Conservation (phyloP, 1,140 invertebrate species). For the Drosophila varians region DNA sequence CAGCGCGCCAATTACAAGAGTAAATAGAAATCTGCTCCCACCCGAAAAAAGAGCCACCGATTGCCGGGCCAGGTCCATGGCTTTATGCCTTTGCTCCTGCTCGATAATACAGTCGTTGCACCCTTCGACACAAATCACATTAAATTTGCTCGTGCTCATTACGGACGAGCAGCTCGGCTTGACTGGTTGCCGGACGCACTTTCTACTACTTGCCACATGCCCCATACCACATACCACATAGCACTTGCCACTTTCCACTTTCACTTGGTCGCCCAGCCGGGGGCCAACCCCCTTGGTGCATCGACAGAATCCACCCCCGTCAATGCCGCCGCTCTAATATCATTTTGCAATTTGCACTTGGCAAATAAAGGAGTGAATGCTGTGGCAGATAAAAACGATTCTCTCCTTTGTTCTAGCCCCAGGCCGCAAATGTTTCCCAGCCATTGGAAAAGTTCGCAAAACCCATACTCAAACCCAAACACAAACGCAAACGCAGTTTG, state of each 20-base stretch:
- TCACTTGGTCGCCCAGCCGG: conserved; percentile 21
- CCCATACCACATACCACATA: conserved; percentile 10
- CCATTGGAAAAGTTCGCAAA: conserved; percentile 17
- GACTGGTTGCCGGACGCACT: conserved; percentile 56
- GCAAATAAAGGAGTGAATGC: conserved; percentile 82
- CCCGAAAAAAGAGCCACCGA: conserved; percentile 13
- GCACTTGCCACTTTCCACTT: conserved; percentile 7
- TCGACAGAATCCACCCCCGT: conserved; percentile 16
- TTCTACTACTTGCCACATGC: too few relatives aligned
- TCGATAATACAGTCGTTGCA: conserved; percentile 59
- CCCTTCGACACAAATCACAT: conserved; percentile 77
- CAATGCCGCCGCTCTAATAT: conserved; percentile 57
- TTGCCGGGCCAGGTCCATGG: background rate
- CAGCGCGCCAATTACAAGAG: conserved; percentile 71
- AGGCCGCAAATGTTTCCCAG: conserved; percentile 42
- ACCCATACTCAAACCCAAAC: too few relatives aligned
- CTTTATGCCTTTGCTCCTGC: conserved; percentile 12
- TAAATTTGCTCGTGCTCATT: conserved; percentile 78
- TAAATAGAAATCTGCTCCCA: conserved; percentile 62
- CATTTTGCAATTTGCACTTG: conserved; percentile 83
- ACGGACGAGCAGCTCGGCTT: conserved; percentile 52
- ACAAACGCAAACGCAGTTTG: conserved; percentile 37
- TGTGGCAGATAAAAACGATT: conserved; percentile 75
- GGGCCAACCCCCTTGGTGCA: conserved; percentile 22
- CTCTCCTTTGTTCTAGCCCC: conserved; percentile 69